Evolutionary conservation across 2,797 vertebrate genomes (phyloP), one percentile per base, ranked within the genome.

Genomic region (Tachyglossus aculeatus): DNA sequence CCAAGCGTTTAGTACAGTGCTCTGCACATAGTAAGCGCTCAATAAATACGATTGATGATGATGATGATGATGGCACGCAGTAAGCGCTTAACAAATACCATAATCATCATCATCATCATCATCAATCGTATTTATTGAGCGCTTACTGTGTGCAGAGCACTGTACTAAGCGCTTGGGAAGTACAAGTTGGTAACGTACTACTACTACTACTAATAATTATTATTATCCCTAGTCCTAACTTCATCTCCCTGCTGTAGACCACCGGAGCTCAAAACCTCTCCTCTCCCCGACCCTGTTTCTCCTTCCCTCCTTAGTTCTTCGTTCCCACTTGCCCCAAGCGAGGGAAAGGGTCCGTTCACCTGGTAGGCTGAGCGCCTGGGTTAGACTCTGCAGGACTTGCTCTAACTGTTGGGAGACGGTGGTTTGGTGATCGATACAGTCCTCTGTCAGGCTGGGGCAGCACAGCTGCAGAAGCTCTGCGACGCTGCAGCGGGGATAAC

Each of bases 381-480:
- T 89, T 77, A 99, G 87, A 2, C 89, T 84, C 53, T 93, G 85
- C 29, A 97, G 80, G 4, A 89, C 92, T 79, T 91, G 90, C 77
- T 97, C 95, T 61, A 98, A 78, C 25, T 91, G 88, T 59, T 98
- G 95, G n/a, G 86, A 87, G 25, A 96, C 81, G 68, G 86, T 32
- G 67, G 95, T 87, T 4, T 93, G 92, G 36, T 86, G 85, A 6
- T 91, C 76, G 22, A 98, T 94, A 77, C 88, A 86, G 62, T 98
- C 96, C 64, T 97, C 96, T 0, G 88, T 96, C 45, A 99, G 90
- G 9, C 82, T 65, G 0, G 94, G 91, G 84, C 95, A 94, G 84
- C 93, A 96, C 74, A 86, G 89, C 77, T 96, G 93, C 31, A 99
- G 90, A 37, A 96, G 92, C 34, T 97, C 96, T 62, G 92, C 93